phyloP scores from a whole-genome alignment of 2,797 vertebrate genomes.

The Mormyrus proboscirostris region DNA sequence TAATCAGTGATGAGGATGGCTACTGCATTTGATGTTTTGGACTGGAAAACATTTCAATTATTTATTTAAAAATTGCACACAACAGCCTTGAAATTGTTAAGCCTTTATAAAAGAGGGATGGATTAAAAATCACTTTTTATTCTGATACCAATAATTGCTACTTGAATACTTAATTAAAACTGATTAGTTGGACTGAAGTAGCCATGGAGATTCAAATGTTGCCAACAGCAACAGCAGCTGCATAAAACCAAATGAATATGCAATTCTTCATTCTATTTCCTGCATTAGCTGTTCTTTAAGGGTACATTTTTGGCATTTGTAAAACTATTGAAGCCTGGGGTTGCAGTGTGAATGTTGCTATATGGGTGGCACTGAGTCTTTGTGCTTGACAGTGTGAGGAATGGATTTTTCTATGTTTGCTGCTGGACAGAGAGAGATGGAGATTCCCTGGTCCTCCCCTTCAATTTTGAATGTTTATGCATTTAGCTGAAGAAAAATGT shows the following conservation, averaged over 20 bases:
- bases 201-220: not conserved
- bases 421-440: not conserved
- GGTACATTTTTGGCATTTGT: slow-evolving; percentile 18
- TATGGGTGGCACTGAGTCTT: not conserved
- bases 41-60: not conserved
- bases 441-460: not conserved
- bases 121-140: slow-evolving; percentile 4
- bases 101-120: not conserved
- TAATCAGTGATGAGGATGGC: not conserved
- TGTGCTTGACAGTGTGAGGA: not conserved
- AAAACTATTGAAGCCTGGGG: slow-evolving; percentile 21
- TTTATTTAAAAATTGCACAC: not conserved
- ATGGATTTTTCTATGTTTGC: not conserved
- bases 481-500: not conserved
- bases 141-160: not conserved
- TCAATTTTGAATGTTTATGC: not conserved
- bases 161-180: slow-evolving; percentile 3
- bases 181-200: not conserved
- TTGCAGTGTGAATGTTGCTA: not conserved
- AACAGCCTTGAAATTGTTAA: not conserved
- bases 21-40: not conserved
- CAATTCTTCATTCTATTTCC: not conserved
- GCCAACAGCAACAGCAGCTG: not conserved
- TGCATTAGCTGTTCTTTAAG: slow-evolving; percentile 20
- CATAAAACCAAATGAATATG: not conserved